Base-by-base conservation (phyloP, 2,797 vertebrate genomes). In the Gymnoscopelus microlampas region DNA sequence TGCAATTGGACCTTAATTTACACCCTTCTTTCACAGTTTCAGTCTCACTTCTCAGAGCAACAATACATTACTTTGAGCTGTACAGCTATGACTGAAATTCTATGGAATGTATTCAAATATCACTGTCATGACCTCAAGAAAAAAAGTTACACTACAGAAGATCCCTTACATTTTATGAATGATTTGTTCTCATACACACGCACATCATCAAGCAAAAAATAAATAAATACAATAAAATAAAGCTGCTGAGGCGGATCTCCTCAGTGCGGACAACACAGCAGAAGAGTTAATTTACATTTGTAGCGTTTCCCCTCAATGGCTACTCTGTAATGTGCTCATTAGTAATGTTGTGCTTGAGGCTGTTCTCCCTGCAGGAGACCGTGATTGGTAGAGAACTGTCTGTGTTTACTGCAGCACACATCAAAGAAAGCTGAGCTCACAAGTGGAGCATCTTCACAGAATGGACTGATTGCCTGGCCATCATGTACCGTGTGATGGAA, bases 301-400 rank as follows among this genome's bases (percentile, higher is more conserved):
- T 86, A 90, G 79, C 84, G 85, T 88, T 92, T 92, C 80, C 88
- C 81, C 82, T 84, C 86, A 82, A 90, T 89, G 88, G 84, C 86
- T 92, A 85, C 80, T 71, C 87, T 87, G 86, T 94, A 94, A 94
- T 94, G 92, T 82, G 85, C 93, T 94, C 93, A 93, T 94, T 94
- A 94, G 92, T 91, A 91, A 88, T 89, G 86, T 89, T 84, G 85
- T 87, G 85, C 83, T 29, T 74, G 79, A 87, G 88, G 83, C 81
- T 74, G 66, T 80, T 89, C 85, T 90, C 92, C 71, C 84, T 29
- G 2, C 26, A 76, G 82, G 92, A 90, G 88, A 90, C 74, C 14
- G 75, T 73, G 85, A 82, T 87, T 39, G 77, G 79, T 80, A 84
- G 82, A 90, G 81, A 88, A 85, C 85, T 70, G 85, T 80, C 80